A percentile compares a stretch with the other conserved stretches of the same genome.
These are phyloP conservation scores for Rynchops niger DNA, from an alignment of 2,113 vertebrate genomes.

Conservation along the genomic window DNA sequence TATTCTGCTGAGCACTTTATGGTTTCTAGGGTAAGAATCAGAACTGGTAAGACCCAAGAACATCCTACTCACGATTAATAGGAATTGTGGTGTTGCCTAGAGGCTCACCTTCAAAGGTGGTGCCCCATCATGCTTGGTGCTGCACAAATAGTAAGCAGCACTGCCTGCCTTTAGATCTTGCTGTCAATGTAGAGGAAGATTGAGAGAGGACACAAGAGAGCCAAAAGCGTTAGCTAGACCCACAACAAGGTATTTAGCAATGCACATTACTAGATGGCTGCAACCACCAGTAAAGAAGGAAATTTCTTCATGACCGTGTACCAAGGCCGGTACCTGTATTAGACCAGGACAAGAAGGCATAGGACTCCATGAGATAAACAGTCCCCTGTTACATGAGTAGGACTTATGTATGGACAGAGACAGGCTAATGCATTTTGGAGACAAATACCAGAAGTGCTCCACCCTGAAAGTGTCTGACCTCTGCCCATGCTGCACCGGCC, in stretches of 20 bases:
- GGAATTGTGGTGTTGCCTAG: neutral
- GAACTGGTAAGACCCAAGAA: neutral
- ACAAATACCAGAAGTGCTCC: neutral
- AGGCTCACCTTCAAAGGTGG: neutral
- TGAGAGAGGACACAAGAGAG: neutral
- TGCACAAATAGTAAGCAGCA: neutral
- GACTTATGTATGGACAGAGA: neutral
- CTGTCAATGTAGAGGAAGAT: neutral
- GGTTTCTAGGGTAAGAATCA: neutral
- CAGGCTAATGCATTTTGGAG: neutral
- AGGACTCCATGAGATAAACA: neutral
- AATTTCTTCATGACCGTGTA: neutral
- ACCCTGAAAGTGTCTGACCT: neutral
- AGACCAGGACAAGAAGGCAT: neutral
- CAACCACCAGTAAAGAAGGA: neutral
- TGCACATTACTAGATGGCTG: neutral
- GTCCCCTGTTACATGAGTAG: neutral
- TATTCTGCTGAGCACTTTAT: neutral
- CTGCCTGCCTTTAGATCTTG: neutral
- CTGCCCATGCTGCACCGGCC: rapidly evolving
- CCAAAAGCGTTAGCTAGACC: neutral
- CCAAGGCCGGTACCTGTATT: neutral
- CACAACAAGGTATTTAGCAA: neutral
- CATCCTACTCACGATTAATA: neutral
- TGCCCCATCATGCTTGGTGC: neutral